A percentile compares a stretch with the other conserved stretches of the same genome.
These are phyloP conservation scores for Psephotus haematonotus DNA, from an alignment of 2,113 vertebrate genomes.

Conservation along the genomic window DNA sequence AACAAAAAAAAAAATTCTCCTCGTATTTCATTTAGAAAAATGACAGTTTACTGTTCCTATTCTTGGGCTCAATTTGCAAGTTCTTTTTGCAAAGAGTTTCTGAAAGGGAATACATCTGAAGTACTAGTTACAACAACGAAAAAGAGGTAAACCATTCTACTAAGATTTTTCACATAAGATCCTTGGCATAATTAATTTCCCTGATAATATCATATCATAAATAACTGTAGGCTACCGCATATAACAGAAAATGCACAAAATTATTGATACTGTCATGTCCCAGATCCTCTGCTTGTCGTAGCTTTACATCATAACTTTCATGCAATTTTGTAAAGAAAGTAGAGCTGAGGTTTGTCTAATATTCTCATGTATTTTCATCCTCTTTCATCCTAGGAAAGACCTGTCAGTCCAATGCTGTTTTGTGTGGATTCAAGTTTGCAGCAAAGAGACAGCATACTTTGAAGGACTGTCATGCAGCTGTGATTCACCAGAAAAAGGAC, in stretches of 20 bases:
- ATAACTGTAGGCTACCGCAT: neutral
- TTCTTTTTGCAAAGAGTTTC: neutral
- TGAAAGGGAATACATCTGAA: neutral
- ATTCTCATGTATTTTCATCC: neutral
- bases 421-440: neutral
- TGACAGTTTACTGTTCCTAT: neutral
- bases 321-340: neutral
- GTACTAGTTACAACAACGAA: neutral
- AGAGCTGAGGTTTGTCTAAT: neutral
- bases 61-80: neutral
- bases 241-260: neutral
- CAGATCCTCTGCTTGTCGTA: neutral
- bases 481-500: neutral
- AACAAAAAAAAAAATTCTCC: neutral
- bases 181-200: neutral
- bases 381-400: neutral
- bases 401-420: neutral
- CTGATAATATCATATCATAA: neutral
- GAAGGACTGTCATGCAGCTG: neutral
- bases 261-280: fast-evolving
- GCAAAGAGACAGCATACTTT: neutral
- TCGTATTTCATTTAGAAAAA: neutral
- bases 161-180: neutral
- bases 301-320: neutral
- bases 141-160: neutral